phyloP scores from a whole-genome alignment of 2,797 vertebrate genomes.

The Acanthiza pusilla region DNA sequence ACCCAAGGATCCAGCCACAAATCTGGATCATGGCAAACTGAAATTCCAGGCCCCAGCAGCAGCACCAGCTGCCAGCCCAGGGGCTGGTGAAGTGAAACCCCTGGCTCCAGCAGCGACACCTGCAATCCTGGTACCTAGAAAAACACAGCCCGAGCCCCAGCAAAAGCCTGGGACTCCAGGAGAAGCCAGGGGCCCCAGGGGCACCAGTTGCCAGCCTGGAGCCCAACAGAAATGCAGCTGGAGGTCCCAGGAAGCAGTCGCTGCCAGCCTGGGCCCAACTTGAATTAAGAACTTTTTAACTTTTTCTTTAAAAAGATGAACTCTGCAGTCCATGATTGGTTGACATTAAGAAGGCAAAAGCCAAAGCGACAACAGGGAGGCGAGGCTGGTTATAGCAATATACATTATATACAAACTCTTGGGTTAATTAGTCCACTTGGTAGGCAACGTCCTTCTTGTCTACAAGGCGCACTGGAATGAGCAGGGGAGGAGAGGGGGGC shows the following conservation, averaged over 20 bases:
- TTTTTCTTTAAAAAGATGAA: slow-evolving; percentile 64
- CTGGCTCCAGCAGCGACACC: slow-evolving; percentile 26
- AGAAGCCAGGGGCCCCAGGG: slow-evolving; percentile 15
- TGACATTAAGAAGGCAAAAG: slow-evolving; percentile 76
- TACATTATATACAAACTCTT: slow-evolving; percentile 82
- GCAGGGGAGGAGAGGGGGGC: slow-evolving; percentile 70
- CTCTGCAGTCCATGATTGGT: slow-evolving; percentile 74
- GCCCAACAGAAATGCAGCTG: slow-evolving; percentile 24
- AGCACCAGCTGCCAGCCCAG: slow-evolving; percentile 16
- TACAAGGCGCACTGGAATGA: slow-evolving; percentile 75
- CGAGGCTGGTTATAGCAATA: slow-evolving; percentile 77
- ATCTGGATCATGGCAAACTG: slow-evolving; percentile 36
- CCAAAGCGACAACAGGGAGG: slow-evolving; percentile 71
- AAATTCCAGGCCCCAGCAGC: slow-evolving; percentile 44
- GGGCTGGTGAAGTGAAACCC: background rate
- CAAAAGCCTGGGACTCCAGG: slow-evolving; percentile 12
- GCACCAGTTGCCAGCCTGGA: slow-evolving; percentile 15
- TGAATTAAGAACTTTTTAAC: slow-evolving; percentile 44
- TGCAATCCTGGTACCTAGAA: slow-evolving; percentile 45
- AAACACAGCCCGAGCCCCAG: slow-evolving; percentile 21
- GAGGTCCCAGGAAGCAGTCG: background rate
- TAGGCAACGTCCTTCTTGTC: slow-evolving; percentile 75
- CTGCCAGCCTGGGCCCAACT: slow-evolving; percentile 18
- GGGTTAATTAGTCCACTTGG: slow-evolving; percentile 79
- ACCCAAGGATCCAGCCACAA: slow-evolving; percentile 22